phyloP scores from a whole-genome alignment of 1,140 invertebrate genomes.

The Nebria ingens region DNA sequence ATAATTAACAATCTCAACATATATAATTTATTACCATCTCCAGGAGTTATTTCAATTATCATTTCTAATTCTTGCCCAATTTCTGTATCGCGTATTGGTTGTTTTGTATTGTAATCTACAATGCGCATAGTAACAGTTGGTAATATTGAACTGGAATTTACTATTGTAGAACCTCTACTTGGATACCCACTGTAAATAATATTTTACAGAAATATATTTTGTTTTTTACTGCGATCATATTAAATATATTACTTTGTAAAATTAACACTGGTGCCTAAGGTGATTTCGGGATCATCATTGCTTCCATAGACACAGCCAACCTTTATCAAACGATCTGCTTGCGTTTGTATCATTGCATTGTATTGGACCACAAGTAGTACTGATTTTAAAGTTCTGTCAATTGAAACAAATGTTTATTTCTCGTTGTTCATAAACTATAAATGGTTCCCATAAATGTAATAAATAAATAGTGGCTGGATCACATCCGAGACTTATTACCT shows the following conservation, averaged over 20 bases:
- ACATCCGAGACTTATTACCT: no score
- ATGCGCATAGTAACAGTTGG: slow-evolving; percentile 30
- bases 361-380: slow-evolving; percentile 53
- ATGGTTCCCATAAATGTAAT: slow-evolving; percentile 1
- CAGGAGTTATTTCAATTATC: slow-evolving; percentile 27
- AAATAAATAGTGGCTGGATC: no score
- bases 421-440: not conserved
- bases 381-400: slow-evolving; percentile 48
- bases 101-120: slow-evolving; percentile 25
- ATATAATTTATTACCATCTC: slow-evolving; percentile 20
- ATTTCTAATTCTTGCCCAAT: slow-evolving; percentile 32
- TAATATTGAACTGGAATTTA: slow-evolving; percentile 20
- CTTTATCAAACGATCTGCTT: slow-evolving; percentile 51
- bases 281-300: slow-evolving; percentile 24
- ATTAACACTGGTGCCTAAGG: slow-evolving; percentile 30
- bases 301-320: slow-evolving; percentile 46
- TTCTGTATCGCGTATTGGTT: slow-evolving; percentile 27
- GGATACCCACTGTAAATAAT: slow-evolving; percentile 17
- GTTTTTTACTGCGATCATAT: not conserved
- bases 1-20: no score
- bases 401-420: slow-evolving; percentile 2
- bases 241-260: slow-evolving; percentile 25
- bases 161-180: slow-evolving; percentile 21
- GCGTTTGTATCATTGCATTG: slow-evolving; percentile 52
- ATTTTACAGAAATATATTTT: slow-evolving; percentile 10